A percentile compares a stretch with the other conserved stretches of the same genome.
These are phyloP conservation scores for Chaitophorus viminalis DNA, from an alignment of 2,888 invertebrate genomes.

Conservation along the genomic window DNA sequence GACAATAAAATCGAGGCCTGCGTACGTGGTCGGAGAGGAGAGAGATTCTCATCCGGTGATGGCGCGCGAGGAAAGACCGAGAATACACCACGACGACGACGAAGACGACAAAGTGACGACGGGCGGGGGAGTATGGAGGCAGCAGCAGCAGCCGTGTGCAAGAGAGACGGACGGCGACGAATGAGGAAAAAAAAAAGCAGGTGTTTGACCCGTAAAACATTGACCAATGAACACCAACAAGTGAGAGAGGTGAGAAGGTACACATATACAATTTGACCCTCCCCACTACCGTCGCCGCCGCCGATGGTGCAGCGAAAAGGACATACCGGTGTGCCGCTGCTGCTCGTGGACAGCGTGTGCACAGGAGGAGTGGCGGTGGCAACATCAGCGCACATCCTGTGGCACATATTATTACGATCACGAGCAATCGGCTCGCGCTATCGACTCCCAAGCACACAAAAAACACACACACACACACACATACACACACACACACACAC, in stretches of 20 bases:
- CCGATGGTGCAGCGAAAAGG: slow-evolving; percentile 46
- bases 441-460: slow-evolving; percentile 40
- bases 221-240: slow-evolving; percentile 62
- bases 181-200: slow-evolving; percentile 57
- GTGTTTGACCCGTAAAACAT: slow-evolving; percentile 62
- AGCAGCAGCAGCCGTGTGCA: background rate
- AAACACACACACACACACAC: background rate
- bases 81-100: slow-evolving; percentile 16
- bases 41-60: slow-evolving; percentile 48
- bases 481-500: background rate
- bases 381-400: slow-evolving; percentile 47
- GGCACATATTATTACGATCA: slow-evolving; percentile 47
- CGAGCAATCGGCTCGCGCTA: slow-evolving; percentile 31
- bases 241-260: slow-evolving; percentile 62
- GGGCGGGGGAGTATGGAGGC: slow-evolving; percentile 15
- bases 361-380: slow-evolving; percentile 25
- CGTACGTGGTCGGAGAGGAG: background rate
- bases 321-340: slow-evolving; percentile 38
- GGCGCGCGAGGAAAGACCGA: slow-evolving; percentile 10
- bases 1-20: background rate
- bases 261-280: slow-evolving; percentile 55
- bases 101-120: slow-evolving; percentile 34
- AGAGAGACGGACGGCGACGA: slow-evolving; percentile 43
- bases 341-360: background rate
- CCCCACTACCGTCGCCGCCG: slow-evolving; percentile 35